These are phyloP conservation scores for Caenorhabditis sp. DNA, from an alignment of 2,888 invertebrate species.

Conservation along the genomic window DNA sequence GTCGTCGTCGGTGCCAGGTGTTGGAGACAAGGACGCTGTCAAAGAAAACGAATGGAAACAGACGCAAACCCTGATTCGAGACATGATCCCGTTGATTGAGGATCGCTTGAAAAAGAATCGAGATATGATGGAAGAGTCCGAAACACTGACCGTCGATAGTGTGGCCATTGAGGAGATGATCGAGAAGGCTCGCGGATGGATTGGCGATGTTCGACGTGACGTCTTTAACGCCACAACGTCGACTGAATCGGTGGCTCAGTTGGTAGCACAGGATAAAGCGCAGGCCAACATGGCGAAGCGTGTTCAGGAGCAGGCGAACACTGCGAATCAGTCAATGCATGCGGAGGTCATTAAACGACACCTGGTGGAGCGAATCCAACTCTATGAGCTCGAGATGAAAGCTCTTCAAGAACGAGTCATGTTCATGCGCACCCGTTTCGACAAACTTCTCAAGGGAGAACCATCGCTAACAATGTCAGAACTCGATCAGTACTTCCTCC, in stretches of 20 bases:
- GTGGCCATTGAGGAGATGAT: conserved; percentile 55
- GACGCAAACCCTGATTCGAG: conserved; percentile 45
- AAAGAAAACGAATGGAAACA: conserved; percentile 58
- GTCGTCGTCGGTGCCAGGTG: conserved; percentile 7
- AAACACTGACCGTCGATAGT: conserved; percentile 47
- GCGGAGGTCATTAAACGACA: conserved; percentile 47
- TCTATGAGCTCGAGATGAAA: conserved; percentile 51
- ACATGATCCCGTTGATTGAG: conserved; percentile 56
- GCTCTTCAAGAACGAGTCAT: conserved; percentile 52
- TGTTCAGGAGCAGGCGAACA: conserved; percentile 46
- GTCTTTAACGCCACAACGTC: conserved; percentile 28
- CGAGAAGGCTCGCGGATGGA: conserved; percentile 56
- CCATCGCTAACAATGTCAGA: conserved; percentile 49
- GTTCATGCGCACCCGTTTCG: conserved; percentile 34
- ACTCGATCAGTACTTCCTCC: conserved; percentile 41
- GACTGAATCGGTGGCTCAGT: conserved; percentile 9
- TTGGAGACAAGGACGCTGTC: conserved; percentile 46
- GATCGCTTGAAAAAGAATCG: conserved; percentile 57
- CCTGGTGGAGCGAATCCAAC: conserved; percentile 35
- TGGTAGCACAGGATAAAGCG: conserved; percentile 47
- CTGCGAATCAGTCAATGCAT: conserved; percentile 49
- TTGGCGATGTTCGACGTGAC: conserved; percentile 45
- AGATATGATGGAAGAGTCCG: conserved; percentile 59
- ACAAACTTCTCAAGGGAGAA: conserved; percentile 56
- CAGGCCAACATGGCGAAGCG: conserved; percentile 49